Evolutionary conservation across 2,797 vertebrate genomes (phyloP).

Genomic region (Agapornis canus): DNA sequence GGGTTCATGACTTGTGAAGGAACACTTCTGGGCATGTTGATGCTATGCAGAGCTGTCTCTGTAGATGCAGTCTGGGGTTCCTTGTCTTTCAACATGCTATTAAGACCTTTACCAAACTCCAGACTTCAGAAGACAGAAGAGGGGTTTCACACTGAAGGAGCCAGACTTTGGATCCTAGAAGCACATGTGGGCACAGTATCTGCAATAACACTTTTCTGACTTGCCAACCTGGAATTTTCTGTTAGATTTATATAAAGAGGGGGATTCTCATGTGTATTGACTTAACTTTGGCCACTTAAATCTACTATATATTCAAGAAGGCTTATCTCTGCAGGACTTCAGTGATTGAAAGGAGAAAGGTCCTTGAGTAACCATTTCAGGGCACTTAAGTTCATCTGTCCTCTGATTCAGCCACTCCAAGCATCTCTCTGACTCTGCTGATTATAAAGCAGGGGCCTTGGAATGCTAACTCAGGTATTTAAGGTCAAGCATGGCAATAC

Average conservation of each 20-base stretch:
- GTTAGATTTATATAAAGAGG: neutral
- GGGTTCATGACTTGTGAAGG: neutral
- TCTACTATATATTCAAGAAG: neutral
- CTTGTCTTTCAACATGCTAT: neutral
- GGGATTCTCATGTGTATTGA: neutral
- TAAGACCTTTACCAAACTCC: neutral
- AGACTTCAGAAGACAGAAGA: neutral
- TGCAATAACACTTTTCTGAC: neutral
- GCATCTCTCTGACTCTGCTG: neutral
- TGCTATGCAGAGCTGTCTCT: neutral
- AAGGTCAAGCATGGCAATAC: neutral
- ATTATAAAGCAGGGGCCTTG: neutral
- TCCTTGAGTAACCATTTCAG: neutral
- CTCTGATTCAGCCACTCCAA: neutral
- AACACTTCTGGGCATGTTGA: neutral
- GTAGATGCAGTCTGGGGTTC: neutral
- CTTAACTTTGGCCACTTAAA: neutral
- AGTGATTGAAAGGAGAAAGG: neutral
- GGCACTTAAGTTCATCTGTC: neutral
- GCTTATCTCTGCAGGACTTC: neutral
- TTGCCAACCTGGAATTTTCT: neutral
- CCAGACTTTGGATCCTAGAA: neutral
- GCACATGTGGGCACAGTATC: neutral
- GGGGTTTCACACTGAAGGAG: neutral
- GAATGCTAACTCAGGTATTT: slow-evolving; percentile 10